Evolutionary conservation across 2,113 vertebrate genomes (phyloP), one percentile per base, ranked within the genome.

Genomic region (Motacilla tschutschensis): DNA sequence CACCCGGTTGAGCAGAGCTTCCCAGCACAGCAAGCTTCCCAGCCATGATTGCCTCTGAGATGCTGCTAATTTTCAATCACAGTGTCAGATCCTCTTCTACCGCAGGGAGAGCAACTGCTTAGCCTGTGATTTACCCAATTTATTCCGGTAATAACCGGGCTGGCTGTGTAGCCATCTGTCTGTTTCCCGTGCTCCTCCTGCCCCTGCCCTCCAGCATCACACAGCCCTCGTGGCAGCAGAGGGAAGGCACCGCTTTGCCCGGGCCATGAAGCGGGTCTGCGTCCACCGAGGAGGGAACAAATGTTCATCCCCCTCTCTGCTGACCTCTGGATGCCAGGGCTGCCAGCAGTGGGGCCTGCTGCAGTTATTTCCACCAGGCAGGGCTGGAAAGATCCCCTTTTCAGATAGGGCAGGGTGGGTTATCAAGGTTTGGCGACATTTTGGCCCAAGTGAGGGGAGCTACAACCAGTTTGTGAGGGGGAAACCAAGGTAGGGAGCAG

Each of bases 121-220:
- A 88, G 89, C 84, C 74, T 89, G 76, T 88, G 89, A 91, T 95
- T 94, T 93, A 89, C 85, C 60, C 89, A 89, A 50, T 93, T 93
- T 92, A 85, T 88, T 85, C 50, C 1, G 0, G 83, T 93, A 88
- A 91, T 88, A 79, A 67, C 72, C 0, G 1, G 83, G 71, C 71
- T 94, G 89, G 59, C 78, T 87, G 81, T 69, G 73, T 41, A 67
- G 78, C 89, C 87, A 92, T 94, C 91, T 94, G 90, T 89, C 85
- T 92, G 87, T 65, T 89, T 43, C 76, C 63, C 2, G 3, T 28
- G 57, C 44, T 76, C 29, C 75, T 84, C 33, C 64, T 82, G 76
- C 20, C 55, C 40, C 8, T 28, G 13, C 3, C 14, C 21, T 73
- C 64, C 3, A 1, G 20, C 58, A 26, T 21, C 7, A 0, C 2